Percentiles rank a stretch among this genome's conserved stretches.
These are phyloP conservation scores for Triplophysa dalaica DNA, from an alignment of 2,113 vertebrate species.

Conservation along the genomic window DNA sequence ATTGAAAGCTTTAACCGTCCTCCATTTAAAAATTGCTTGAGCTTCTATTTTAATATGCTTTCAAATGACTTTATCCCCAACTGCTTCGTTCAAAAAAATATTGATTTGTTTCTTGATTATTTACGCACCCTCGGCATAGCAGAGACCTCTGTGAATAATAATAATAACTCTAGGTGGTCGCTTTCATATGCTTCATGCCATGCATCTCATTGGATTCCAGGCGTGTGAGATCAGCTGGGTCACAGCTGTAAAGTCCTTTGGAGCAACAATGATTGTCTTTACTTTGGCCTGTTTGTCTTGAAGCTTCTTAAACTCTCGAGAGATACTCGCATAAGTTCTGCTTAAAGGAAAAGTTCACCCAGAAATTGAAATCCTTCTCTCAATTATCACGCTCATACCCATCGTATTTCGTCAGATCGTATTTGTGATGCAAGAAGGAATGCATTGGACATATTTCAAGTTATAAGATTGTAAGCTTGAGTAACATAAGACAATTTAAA, in stretches of 20 bases:
- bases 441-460: no score
- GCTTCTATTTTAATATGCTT: constrained; percentile 1
- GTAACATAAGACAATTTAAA: no score
- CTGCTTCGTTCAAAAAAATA: constrained; percentile 11
- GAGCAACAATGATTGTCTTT: neutral
- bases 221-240: neutral
- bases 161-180: constrained; percentile 12
- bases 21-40: neutral
- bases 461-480: no score
- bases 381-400: no score
- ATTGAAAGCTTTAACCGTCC: neutral
- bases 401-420: no score
- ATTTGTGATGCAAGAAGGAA: no score
- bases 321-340: constrained; percentile 62
- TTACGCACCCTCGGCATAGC: neutral
- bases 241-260: neutral
- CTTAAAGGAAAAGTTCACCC: constrained; percentile 66
- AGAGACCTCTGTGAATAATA: neutral
- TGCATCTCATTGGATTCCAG: constrained; percentile 26
- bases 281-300: constrained; percentile 28
- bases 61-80: neutral
- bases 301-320: constrained; percentile 22
- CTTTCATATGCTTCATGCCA: neutral
- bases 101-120: constrained; percentile 24
- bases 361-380: neutral